phyloP scores from a whole-genome alignment of 2,888 invertebrate species.

The Adelphocoris suturalis region DNA sequence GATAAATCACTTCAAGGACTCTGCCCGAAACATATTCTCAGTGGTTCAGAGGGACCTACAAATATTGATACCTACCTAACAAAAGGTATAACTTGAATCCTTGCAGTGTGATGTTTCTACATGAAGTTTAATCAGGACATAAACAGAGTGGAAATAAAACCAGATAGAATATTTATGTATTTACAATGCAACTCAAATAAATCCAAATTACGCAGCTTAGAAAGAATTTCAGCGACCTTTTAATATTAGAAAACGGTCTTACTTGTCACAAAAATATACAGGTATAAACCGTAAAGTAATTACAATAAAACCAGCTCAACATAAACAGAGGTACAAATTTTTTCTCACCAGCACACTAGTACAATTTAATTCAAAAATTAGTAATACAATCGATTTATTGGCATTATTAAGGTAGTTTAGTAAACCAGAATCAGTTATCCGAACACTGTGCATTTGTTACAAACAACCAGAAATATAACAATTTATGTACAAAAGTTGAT shows the following conservation, averaged over 20 bases:
- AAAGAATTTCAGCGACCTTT: slow-evolving; percentile 43
- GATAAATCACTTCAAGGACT: too few relatives aligned
- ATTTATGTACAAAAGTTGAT: slow-evolving; percentile 45
- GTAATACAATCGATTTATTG: slow-evolving; percentile 2
- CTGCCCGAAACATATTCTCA: too few relatives aligned
- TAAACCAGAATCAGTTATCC: slow-evolving; percentile 2
- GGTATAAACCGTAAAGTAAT: neutral
- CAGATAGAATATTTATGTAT: slow-evolving; percentile 66
- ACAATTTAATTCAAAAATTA: slow-evolving; percentile 15
- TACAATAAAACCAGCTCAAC: slow-evolving; percentile 35
- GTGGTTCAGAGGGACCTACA: too few relatives aligned
- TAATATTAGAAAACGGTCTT: slow-evolving; percentile 38
- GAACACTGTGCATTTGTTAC: slow-evolving; percentile 24
- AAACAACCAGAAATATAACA: slow-evolving; percentile 3
- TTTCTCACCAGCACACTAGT: slow-evolving; percentile 8
- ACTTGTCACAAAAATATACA: slow-evolving; percentile 56
- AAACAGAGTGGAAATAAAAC: slow-evolving; percentile 4
- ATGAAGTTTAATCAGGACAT: neutral
- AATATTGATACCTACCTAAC: too few relatives aligned
- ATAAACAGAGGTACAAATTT: neutral
- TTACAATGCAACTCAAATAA: slow-evolving; percentile 61
- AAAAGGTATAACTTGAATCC: too few relatives aligned
- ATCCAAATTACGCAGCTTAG: slow-evolving; percentile 36
- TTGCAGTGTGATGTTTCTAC: too few relatives aligned
- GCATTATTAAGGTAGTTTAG: slow-evolving; percentile 10